Percentiles rank a stretch among this genome's conserved stretches.
Evolutionary conservation across 2,113 vertebrate genomes (phyloP).

Genomic region (Burhinus bistriatus): DNA sequence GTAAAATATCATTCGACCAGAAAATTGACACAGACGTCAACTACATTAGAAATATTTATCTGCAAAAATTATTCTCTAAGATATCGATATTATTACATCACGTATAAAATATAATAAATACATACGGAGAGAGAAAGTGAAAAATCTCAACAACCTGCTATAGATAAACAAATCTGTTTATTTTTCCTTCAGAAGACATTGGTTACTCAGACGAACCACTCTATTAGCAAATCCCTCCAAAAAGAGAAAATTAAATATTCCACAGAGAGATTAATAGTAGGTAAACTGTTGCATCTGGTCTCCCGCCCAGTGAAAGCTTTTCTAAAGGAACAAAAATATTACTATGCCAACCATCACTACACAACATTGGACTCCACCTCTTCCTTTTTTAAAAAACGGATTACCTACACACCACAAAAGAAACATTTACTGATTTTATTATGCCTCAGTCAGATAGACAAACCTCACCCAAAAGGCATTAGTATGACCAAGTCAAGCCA

Average conservation of each 20-base stretch:
- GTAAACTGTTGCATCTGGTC: slow-evolving; percentile 29
- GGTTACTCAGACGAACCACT: background rate
- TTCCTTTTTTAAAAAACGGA: background rate
- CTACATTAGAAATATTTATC: background rate
- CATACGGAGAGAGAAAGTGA: background rate
- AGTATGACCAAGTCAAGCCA: background rate
- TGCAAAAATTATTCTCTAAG: background rate
- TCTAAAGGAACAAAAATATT: background rate
- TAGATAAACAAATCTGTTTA: background rate
- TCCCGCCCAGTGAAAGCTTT: background rate
- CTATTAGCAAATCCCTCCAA: slow-evolving; percentile 14
- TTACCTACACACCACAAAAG: background rate
- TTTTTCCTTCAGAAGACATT: background rate
- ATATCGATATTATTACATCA: background rate
- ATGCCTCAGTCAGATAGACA: background rate
- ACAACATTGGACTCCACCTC: background rate
- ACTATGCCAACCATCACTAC: background rate
- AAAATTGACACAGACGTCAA: background rate
- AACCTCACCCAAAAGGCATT: background rate
- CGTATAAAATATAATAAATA: background rate
- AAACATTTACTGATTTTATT: background rate
- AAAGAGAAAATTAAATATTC: slow-evolving; percentile 26
- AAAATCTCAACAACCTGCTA: background rate
- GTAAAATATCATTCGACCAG: background rate
- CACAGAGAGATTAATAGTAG: background rate